These are phyloP conservation scores for Thermophis baileyi DNA, from an alignment of 2,113 vertebrate genomes.

Conservation along the genomic window DNA sequence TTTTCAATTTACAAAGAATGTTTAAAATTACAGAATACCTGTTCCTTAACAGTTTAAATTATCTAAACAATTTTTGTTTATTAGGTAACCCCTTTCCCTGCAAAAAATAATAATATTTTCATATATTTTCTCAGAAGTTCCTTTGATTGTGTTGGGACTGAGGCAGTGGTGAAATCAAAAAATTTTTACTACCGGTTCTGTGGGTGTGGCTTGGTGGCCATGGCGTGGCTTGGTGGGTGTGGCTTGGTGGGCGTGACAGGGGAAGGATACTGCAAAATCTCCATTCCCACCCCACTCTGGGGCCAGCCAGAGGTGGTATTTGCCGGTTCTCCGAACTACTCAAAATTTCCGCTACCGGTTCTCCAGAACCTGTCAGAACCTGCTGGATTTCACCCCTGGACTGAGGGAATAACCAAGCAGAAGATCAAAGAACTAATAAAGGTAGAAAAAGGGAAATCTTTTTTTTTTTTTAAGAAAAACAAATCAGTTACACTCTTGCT, in stretches of 20 bases:
- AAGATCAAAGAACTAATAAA: background rate
- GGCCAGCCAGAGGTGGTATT: too few relatives aligned
- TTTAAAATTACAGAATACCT: background rate
- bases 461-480: background rate
- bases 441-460: background rate
- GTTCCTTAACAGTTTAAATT: background rate
- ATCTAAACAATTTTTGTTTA: background rate
- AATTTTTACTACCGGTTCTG: too few relatives aligned
- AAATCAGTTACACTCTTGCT: constrained; percentile 34
- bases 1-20: background rate
- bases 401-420: background rate
- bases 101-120: background rate
- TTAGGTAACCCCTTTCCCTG: background rate
- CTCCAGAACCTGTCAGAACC: too few relatives aligned
- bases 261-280: too few relatives aligned
- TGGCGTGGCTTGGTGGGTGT: too few relatives aligned
- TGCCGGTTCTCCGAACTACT: too few relatives aligned
- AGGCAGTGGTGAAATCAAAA: too few relatives aligned
- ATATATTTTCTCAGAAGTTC: background rate
- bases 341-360: too few relatives aligned
- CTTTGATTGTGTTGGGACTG: background rate
- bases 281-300: too few relatives aligned
- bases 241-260: too few relatives aligned
- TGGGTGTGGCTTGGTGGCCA: too few relatives aligned
- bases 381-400: too few relatives aligned